A percentile compares a stretch with the other conserved stretches of the same genome.
Evolutionary conservation across 2,888 invertebrate genomes (phyloP).

Genomic region (Escarpia spicata): DNA sequence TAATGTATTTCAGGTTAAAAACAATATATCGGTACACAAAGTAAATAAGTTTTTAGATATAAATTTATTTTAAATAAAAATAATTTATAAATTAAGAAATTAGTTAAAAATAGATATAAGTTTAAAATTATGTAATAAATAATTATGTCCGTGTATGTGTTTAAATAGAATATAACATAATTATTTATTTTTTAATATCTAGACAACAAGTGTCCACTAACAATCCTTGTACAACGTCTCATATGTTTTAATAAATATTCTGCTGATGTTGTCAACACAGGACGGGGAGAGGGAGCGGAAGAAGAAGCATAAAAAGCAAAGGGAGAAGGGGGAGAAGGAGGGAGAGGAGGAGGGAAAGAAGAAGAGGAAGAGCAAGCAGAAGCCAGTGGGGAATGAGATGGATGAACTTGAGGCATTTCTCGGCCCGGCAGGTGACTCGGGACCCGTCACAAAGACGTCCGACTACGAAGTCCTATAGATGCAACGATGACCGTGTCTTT

Average conservation of each 20-base stretch:
- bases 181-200: no score
- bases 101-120: no score
- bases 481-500: neutral
- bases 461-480: neutral
- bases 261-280: constrained; percentile 20
- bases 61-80: no score
- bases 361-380: constrained; percentile 25
- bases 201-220: no score
- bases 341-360: constrained; percentile 24
- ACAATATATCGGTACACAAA: no score
- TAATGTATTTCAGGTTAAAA: no score
- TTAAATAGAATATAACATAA: no score
- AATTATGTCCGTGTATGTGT: no score
- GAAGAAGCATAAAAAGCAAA: constrained; percentile 33
- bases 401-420: constrained; percentile 42
- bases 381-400: constrained; percentile 30
- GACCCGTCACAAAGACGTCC: neutral
- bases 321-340: constrained; percentile 19
- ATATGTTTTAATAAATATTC: neutral
- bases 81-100: no score
- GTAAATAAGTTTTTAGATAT: no score
- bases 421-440: constrained; percentile 26
- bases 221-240: no score
- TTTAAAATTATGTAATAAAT: no score
- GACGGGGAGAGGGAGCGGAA: constrained; percentile 29